Evolutionary conservation across 2,888 invertebrate genomes (phyloP), one percentile per base, ranked within the genome.

Genomic region (Scelioninae gen. 1): DNA sequence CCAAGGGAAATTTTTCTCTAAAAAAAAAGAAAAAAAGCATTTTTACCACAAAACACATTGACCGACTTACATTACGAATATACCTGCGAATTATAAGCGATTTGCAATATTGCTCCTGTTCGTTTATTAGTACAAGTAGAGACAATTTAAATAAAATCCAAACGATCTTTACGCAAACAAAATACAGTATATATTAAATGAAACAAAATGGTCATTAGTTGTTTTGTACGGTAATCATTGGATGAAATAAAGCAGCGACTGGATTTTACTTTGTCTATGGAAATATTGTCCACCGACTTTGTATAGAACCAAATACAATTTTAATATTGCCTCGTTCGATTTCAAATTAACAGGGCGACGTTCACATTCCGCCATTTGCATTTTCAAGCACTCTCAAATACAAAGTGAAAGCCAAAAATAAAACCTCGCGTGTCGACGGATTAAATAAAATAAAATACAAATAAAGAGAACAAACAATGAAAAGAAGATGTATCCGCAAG

Each of bases 351-450:
- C 53, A 40, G 11, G 31, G 13, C 11, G 15, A 16, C 55, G 16
- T n/a, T 47, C 31, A 68, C 74, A 74, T 79, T 72, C 79, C 80
- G 69, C 49, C 31, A 10, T 58, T 51, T 43, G 79, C 74, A 74
- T 80, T 80, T 71, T 53, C 60, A 76, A 55, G 16, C 62, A 63
- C 32, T 31, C 31, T 15, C 13, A n/a, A 40, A 32, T 10, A 10
- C 63, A 45, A 74, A 63, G 38, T 38, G 31, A 74, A 75, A 75
- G 58, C 53, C 51, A 62, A 69, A 69, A 68, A 66, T n/a, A 11
- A 34, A 47, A 58, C 47, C 34, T 58, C 49, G 68, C 63, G 34
- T 56, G 53, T 40, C 40, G 43, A 66, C 34, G 65, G 51, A n/a
- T 65, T n/a, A 34, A 65, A 7, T 45, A 56, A 32, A 45, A 62